phyloP scores from a whole-genome alignment of 2,113 vertebrate genomes.

The Cacatua alba region DNA sequence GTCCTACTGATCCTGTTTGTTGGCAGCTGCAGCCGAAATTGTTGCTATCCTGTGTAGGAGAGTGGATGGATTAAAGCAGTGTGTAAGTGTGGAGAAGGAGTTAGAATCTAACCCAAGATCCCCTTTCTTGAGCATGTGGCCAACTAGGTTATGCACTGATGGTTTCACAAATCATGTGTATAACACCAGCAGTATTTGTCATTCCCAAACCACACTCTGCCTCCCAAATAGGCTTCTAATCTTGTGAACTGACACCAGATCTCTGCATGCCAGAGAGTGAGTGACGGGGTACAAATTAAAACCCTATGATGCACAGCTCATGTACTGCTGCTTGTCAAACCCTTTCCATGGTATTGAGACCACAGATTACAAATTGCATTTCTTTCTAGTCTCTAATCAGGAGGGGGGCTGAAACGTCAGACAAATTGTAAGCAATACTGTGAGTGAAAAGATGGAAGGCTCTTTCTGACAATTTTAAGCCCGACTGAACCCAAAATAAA shows the following conservation, averaged over 20 bases:
- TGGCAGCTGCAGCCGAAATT: conserved; percentile 50
- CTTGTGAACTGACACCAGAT: conserved; percentile 12
- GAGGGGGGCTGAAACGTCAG: neutral
- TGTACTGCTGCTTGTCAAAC: neutral
- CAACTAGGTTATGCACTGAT: neutral
- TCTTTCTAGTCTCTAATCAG: neutral
- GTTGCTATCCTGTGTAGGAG: conserved; percentile 21
- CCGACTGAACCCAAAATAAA: neutral
- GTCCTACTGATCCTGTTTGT: conserved; percentile 40
- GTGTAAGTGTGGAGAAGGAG: neutral
- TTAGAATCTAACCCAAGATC: conserved; percentile 12
- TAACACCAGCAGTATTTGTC: neutral
- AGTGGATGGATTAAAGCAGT: conserved; percentile 13
- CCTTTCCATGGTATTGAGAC: neutral
- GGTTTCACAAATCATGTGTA: neutral
- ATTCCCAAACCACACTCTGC: neutral
- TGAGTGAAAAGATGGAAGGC: neutral
- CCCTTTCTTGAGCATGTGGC: neutral
- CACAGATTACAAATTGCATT: neutral
- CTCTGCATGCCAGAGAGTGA: conserved; percentile 20
- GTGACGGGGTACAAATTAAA: neutral
- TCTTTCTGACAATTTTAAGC: neutral
- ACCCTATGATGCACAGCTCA: neutral
- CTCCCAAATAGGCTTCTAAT: conserved; percentile 22
- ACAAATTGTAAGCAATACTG: neutral